Conservation (phyloP, 2,113 vertebrate genomes). For the Zapornia atra region DNA sequence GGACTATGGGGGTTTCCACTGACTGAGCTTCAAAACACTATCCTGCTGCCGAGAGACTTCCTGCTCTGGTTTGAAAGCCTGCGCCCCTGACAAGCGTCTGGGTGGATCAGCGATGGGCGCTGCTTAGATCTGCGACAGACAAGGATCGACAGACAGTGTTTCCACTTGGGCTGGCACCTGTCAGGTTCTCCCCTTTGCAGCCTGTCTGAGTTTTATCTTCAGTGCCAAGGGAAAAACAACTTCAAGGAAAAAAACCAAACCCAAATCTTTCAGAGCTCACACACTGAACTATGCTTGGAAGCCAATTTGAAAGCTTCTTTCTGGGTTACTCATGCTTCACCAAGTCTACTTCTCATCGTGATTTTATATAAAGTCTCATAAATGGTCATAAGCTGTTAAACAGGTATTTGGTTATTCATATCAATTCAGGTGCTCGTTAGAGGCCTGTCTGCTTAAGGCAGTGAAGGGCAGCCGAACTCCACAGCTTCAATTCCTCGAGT, state of each 20-base stretch:
- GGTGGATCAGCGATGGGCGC: not conserved
- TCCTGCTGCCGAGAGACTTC: not conserved
- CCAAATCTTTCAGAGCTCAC: not conserved
- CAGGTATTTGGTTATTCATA: conserved; percentile 19
- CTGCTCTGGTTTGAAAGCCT: not conserved
- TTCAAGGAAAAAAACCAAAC: not conserved
- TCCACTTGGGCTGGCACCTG: not conserved
- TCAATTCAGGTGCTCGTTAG: not conserved
- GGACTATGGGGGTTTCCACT: not conserved
- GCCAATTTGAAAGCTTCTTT: not conserved
- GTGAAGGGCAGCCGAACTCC: not conserved
- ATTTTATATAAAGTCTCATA: not conserved
- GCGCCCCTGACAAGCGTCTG: not conserved
- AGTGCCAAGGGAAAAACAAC: conserved; percentile 2
- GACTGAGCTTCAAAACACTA: not conserved
- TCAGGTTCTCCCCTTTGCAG: not conserved
- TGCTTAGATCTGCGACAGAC: not conserved
- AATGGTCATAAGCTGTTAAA: conserved; percentile 42
- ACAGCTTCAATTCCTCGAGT: not conserved
- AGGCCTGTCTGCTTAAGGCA: not conserved
- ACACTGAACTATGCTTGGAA: not conserved
- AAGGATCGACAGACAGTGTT: not conserved
- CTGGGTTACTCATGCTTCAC: conserved; percentile 5
- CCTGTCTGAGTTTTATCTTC: not conserved
- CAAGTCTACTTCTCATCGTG: not conserved